Base-by-base conservation (phyloP, 2,113 vertebrate species). In the Nesoenas mayeri region DNA sequence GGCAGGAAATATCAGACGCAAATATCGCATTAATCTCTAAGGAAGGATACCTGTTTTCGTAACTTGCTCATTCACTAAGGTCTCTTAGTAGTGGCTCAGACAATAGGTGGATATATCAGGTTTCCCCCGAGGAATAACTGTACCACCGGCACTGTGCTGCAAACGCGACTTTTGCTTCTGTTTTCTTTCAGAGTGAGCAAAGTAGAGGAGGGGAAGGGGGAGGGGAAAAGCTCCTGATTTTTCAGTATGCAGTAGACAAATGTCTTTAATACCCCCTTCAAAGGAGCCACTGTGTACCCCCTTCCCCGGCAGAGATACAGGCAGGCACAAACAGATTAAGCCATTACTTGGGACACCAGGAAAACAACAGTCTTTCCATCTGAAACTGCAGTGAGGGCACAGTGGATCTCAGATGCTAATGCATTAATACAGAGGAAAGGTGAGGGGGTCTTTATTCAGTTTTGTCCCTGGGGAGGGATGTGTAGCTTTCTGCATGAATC, bases 11-110 rank as follows among this genome's bases (percentile, higher is more conserved):
- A 88, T 89, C 86, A 66, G 58, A 93, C 10, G 2, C 92, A 92
- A 88, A 81, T 79, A 85, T 85, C 89, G 2, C 89, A 84, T 86
- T 88, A 86, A 61, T 96, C 93, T 93, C 93, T 40, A 34, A 82
- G 94, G 95, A 97, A 96, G 95, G 95, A 96, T 92, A 96, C 91
- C 91, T 93, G 94, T 93, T 96, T 96, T 96, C 57, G 47, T 96
- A 97, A 93, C 94, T 96, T 40, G 81, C 62, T 93, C 81, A 18
- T 44, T 91, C 78, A 64, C 80, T 71, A 78, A 84, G 78, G 82
- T 81, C 95, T 91, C 79, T 57, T 57, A 91, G 70, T 93, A 44
- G 88, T 38, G 82, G 40, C 75, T 92, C 75, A 95, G 93, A 97
- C 96, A 95, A 96, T 95, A 96, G 89, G 67, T 91, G 94, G 94